Evolutionary conservation across 2,797 vertebrate genomes (phyloP), one percentile per base, ranked within the genome.

Genomic region (Anabas testudineus): DNA sequence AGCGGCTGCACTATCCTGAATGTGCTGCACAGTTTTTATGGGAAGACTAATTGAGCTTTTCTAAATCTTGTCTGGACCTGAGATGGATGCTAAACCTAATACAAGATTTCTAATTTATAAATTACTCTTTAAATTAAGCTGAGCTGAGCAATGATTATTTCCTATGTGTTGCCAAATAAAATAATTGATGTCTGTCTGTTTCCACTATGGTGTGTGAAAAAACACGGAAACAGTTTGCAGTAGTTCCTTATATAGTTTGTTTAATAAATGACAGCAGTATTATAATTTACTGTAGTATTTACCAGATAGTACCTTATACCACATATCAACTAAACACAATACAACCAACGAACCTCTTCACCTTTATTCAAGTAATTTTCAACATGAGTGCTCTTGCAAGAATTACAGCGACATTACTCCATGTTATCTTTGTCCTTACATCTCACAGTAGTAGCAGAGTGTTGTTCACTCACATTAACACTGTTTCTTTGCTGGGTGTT

Each of bases 401-500:
- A 69, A 55, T 46, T 55, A 55, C 30, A 42, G 51, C 49, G 66
- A 55, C 26, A 64, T 65, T 66, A 65, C 56, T 82, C 63, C 51
- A 66, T 64, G 63, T 1, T 15, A 47, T 76, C 34, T 60, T 52
- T 51, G n/a, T 48, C 36, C 21, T 28, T 30, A 62, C 37, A 55
- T 63, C 80, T 83, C 32, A 67, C 24, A 56, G 52, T n/a, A n/a
- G n/a, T n/a, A 26, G 6, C 39, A 72, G 77, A n/a, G n/a, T n/a
- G n/a, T n/a, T 76, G 70, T 78, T 86, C 73, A 51, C 43, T 57
- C 49, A 65, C 62, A 71, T 78, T 57, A 76, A 81, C 26, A 24
- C 30, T 65, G 62, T 72, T 84, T 82, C 76, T 45, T 76, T 76
- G 57, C 39, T 18, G 36, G 28, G 62, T 83, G 84, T 85, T 91